phyloP scores from a whole-genome alignment of 2,797 vertebrate genomes.

The Thripadectes ignobilis region DNA sequence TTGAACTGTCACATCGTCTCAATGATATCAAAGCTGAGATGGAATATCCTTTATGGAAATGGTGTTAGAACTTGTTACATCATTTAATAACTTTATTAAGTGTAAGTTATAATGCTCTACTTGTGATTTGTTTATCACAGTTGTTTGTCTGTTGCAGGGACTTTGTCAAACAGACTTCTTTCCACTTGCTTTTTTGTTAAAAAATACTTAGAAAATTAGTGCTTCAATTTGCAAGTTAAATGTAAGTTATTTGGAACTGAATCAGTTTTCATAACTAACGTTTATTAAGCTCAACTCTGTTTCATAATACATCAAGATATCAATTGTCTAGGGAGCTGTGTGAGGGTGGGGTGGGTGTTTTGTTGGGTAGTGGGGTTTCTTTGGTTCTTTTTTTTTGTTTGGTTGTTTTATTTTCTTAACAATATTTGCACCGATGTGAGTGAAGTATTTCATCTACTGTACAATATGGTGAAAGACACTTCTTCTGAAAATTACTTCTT shows the following conservation, averaged over 20 bases:
- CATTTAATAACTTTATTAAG: background rate
- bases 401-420: constrained; percentile 78
- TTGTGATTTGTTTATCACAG: background rate
- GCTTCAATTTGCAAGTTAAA: background rate
- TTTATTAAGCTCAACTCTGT: background rate
- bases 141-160: background rate
- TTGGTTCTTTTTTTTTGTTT: background rate
- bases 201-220: background rate
- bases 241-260: background rate
- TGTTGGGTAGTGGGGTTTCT: background rate
- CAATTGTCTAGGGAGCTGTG: background rate
- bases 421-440: constrained; percentile 85
- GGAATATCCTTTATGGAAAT: constrained; percentile 95
- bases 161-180: background rate
- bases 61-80: background rate
- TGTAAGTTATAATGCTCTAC: background rate
- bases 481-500: constrained; percentile 90
- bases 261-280: background rate
- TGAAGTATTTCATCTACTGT: constrained; percentile 95
- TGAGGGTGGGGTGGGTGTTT: background rate
- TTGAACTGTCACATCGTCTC: constrained; percentile 94
- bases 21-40: constrained; percentile 95
- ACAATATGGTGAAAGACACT: constrained; percentile 96
- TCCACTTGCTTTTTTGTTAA: background rate
- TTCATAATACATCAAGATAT: background rate